Evolutionary conservation across 2,797 vertebrate genomes (phyloP).

Genomic region (Acrocephalus scirpaceus): DNA sequence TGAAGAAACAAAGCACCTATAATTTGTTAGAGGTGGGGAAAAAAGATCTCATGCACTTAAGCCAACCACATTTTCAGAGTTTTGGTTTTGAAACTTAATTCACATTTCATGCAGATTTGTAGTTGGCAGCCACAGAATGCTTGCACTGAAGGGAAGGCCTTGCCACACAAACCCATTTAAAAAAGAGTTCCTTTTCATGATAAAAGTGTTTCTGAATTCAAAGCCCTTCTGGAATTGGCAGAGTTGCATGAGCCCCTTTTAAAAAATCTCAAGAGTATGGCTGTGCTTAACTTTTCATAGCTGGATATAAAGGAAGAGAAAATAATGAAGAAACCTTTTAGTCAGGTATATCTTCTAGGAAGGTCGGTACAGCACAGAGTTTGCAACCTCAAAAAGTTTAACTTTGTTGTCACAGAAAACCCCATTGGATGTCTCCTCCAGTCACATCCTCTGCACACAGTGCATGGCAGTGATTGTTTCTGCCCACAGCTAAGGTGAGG

Average conservation of each 20-base stretch:
- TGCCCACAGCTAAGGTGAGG: neutral
- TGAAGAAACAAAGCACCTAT: neutral
- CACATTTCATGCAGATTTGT: neutral
- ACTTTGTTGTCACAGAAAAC: neutral
- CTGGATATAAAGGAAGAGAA: neutral
- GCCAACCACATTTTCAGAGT: neutral
- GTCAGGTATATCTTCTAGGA: neutral
- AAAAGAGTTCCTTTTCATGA: neutral
- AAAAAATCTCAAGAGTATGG: neutral
- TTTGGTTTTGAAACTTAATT: neutral
- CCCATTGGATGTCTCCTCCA: neutral
- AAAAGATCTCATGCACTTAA: neutral
- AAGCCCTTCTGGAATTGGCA: neutral
- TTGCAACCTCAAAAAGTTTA: neutral
- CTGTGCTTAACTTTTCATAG: neutral
- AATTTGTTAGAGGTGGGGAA: neutral
- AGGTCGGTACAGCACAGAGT: neutral
- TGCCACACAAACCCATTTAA: neutral
- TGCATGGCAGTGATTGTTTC: neutral
- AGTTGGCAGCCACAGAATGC: neutral
- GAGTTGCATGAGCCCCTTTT: neutral
- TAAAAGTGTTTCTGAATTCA: neutral
- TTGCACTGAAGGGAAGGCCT: neutral
- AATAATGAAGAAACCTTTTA: neutral
- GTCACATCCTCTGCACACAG: neutral